phyloP scores from a whole-genome alignment of 1,140 invertebrate genomes.

The Drosophila takahashii region DNA sequence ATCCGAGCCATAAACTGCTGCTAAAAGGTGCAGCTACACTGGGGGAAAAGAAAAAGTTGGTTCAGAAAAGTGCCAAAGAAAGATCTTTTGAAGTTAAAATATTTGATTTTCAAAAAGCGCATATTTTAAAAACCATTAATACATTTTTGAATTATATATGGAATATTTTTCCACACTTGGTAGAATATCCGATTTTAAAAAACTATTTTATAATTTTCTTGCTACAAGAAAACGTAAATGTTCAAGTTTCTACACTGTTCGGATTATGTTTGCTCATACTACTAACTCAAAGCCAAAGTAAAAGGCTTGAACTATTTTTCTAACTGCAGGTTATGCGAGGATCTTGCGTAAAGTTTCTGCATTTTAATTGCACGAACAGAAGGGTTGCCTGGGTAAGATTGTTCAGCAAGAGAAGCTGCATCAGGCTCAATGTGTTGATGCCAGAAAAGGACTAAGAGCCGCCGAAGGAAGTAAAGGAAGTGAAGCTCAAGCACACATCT shows the following conservation, averaged over 20 bases:
- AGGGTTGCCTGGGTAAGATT: constrained; percentile 16
- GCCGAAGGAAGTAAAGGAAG: constrained; percentile 37
- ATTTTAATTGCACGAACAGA: constrained; percentile 70
- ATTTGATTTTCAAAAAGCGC: no score
- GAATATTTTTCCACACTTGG: no score
- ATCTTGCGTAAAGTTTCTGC: constrained; percentile 52
- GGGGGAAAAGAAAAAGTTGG: neutral
- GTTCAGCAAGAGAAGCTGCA: constrained; percentile 15
- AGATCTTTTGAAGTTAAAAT: neutral
- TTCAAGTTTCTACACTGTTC: no score
- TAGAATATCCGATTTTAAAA: no score
- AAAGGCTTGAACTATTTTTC: constrained; percentile 8
- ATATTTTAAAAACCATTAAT: no score
- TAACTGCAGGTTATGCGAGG: constrained; percentile 7
- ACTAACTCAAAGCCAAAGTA: no score
- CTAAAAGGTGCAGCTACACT: constrained; percentile 41
- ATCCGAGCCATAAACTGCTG: constrained; percentile 55
- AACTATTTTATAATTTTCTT: no score
- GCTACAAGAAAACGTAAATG: no score
- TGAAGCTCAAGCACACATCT: constrained; percentile 11
- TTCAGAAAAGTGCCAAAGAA: neutral
- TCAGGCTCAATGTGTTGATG: constrained; percentile 46
- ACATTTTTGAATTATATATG: no score
- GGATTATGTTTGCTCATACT: no score
- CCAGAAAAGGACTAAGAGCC: constrained; percentile 43